These are phyloP conservation scores for Hydrozoanthus gracilis DNA, from an alignment of 92 coral and sea anemone species.

Conservation along the genomic window DNA sequence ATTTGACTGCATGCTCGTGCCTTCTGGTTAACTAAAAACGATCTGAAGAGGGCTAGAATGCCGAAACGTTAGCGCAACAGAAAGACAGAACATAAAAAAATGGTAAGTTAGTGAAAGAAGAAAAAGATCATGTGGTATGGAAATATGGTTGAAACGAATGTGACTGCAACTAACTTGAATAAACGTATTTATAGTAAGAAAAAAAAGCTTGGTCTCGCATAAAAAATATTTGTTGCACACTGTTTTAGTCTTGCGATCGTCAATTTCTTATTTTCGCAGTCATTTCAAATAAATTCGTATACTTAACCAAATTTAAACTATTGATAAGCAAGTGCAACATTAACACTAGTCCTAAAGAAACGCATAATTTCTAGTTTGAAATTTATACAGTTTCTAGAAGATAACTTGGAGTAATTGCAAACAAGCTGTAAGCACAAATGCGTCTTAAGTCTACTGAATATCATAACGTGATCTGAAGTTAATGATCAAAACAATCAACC, in stretches of 20 bases:
- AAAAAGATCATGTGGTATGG: not conserved
- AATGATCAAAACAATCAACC: too few relatives aligned
- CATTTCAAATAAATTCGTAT: not conserved
- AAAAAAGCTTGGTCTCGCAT: not conserved
- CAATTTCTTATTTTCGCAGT: constrained; percentile 1
- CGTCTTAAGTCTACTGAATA: too few relatives aligned
- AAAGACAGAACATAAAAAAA: constrained; percentile 5
- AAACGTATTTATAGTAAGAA: not conserved
- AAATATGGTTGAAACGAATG: constrained; percentile 1
- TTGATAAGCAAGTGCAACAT: not conserved
- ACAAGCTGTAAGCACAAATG: too few relatives aligned
- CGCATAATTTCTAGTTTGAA: not conserved
- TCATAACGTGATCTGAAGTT: too few relatives aligned
- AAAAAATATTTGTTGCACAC: not conserved
- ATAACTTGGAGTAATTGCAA: not conserved
- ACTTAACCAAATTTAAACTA: not conserved
- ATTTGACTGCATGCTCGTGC: not conserved
- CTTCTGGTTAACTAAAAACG: not conserved
- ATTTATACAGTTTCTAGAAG: not conserved
- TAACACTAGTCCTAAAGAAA: not conserved
- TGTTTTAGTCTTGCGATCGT: not conserved
- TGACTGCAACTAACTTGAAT: constrained; percentile 2
- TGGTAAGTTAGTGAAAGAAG: not conserved
- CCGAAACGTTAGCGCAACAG: not conserved
- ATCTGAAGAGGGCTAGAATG: not conserved